Percentiles rank a stretch among this genome's conserved stretches.
Evolutionary conservation across 2,113 vertebrate species (phyloP).

Genomic region (Pseudonaja textilis): DNA sequence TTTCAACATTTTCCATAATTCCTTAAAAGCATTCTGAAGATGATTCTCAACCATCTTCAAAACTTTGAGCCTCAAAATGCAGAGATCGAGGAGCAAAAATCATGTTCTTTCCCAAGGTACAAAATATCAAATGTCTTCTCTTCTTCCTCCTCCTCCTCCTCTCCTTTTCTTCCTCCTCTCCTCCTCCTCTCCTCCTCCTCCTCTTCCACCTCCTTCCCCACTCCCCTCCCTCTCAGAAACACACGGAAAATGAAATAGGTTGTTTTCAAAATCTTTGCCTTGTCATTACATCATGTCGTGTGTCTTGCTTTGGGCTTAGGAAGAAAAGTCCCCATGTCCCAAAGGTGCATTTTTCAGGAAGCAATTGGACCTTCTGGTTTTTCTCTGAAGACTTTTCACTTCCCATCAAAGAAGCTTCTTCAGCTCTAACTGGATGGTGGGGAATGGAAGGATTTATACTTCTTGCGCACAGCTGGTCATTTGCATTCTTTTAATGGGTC

Average conservation of each 20-base stretch:
- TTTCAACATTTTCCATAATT: neutral
- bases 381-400: too few species aligned
- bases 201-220: too few species aligned
- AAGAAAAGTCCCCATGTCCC: neutral
- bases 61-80: neutral
- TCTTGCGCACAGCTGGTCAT: too few species aligned
- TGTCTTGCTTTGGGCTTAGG: neutral
- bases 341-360: too few species aligned
- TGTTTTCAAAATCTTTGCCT: neutral
- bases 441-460: too few species aligned
- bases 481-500: too few species aligned
- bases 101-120: neutral
- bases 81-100: neutral
- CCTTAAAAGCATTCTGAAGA: neutral
- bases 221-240: too few species aligned
- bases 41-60: neutral
- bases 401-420: too few species aligned
- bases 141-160: fast-evolving
- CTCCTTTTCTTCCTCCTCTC: too few species aligned
- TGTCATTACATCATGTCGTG: neutral
- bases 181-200: too few species aligned
- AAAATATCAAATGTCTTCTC: neutral
- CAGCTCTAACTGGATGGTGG: too few species aligned
- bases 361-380: too few species aligned
- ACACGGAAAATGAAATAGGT: neutral